Percentiles rank a stretch among this genome's conserved stretches.
Conservation (phyloP, 2,113 vertebrate genomes). For the Platichthys flesus region DNA sequence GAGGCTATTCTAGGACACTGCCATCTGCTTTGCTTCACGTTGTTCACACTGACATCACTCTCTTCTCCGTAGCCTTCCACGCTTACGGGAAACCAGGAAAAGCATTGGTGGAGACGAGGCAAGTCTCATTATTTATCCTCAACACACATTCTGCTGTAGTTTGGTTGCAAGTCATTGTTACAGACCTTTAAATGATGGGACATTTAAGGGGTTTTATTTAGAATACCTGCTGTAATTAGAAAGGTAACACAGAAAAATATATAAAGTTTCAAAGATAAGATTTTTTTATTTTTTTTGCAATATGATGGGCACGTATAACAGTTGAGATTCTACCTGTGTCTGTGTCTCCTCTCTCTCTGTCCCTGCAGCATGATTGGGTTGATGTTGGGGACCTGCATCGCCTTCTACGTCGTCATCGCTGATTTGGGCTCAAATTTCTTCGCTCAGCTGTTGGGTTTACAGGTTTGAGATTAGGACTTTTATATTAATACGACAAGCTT, state of each 20-base stretch:
- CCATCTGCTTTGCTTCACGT: conserved; percentile 21
- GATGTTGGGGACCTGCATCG: conserved; percentile 97
- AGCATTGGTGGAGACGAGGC: conserved; percentile 95
- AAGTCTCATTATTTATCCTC: conserved; percentile 42
- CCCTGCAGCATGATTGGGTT: conserved; percentile 91
- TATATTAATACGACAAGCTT: not conserved
- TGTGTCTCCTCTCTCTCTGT: conserved; percentile 7
- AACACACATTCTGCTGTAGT: not conserved
- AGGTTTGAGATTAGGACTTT: conserved; percentile 79
- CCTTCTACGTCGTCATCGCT: conserved; percentile 98
- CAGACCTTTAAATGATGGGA: too few species aligned
- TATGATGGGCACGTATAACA: not conserved
- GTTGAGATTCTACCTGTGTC: not conserved
- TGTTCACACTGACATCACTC: conserved; percentile 30
- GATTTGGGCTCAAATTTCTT: conserved; percentile 97
- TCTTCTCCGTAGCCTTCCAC: conserved; percentile 86
- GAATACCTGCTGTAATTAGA: not conserved
- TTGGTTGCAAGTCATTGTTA: not conserved
- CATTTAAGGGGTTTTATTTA: not conserved
- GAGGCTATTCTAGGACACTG: conserved; percentile 1
- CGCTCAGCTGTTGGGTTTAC: conserved; percentile 89
- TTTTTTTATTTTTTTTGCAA: not conserved
- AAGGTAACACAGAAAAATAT: not conserved
- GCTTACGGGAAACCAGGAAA: conserved; percentile 96
- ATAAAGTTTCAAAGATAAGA: not conserved